These are phyloP conservation scores for Solen grandis DNA, from an alignment of 1,140 invertebrate species.

Conservation along the genomic window DNA sequence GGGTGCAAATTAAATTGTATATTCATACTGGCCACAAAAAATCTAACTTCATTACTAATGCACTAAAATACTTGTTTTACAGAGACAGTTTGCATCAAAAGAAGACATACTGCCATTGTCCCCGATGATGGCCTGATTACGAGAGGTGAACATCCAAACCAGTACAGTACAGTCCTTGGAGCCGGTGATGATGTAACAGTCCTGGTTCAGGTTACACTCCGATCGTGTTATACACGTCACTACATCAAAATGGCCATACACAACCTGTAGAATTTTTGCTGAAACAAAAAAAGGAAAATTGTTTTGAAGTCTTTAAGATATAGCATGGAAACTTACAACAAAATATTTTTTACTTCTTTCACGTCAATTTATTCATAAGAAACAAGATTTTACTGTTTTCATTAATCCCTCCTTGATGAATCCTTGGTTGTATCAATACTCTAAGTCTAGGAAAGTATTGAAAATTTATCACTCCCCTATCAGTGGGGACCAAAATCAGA, in stretches of 20 bases:
- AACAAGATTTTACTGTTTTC: background rate
- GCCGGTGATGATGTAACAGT: slow-evolving; percentile 99
- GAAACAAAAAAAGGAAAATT: slow-evolving; percentile 76
- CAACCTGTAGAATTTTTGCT: slow-evolving; percentile 98
- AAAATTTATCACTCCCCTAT: no score
- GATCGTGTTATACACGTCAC: slow-evolving; percentile 95
- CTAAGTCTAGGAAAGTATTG: no score
- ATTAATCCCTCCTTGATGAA: background rate
- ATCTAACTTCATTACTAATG: no score
- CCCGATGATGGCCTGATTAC: slow-evolving; percentile 97
- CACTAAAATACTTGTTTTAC: no score
- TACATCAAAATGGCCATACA: slow-evolving; percentile 99
- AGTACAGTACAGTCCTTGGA: slow-evolving; percentile 98
- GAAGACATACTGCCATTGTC: slow-evolving; percentile 84
- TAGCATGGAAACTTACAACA: background rate
- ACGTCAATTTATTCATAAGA: background rate
- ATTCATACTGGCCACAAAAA: no score
- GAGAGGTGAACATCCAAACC: slow-evolving; percentile 99
- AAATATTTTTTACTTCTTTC: background rate
- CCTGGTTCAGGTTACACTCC: slow-evolving; percentile 98
- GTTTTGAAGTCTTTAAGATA: background rate
- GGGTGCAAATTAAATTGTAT: no score
- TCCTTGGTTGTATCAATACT: no score
- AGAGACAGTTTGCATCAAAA: no score
- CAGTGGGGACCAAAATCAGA: no score